phyloP scores from a whole-genome alignment of 2,888 invertebrate species.

The Adela reaumurella region DNA sequence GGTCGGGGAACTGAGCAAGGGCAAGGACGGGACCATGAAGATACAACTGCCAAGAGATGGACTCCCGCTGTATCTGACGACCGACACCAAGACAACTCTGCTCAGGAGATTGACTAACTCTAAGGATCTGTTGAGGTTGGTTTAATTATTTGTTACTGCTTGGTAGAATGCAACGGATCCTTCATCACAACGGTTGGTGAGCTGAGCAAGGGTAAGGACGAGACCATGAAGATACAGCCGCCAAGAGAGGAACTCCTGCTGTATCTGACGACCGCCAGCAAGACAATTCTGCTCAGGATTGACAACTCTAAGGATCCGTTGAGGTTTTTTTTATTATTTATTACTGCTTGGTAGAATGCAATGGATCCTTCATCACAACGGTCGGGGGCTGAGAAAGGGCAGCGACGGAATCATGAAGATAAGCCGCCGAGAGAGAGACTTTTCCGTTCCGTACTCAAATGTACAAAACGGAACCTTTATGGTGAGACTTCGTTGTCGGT shows the following conservation, averaged over 20 bases:
- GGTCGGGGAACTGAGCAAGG: constrained; percentile 70
- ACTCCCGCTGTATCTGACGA: constrained; percentile 73
- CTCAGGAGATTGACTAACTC: constrained; percentile 70
- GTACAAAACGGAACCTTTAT: too few relatives aligned
- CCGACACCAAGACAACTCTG: constrained; percentile 71
- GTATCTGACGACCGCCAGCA: constrained; percentile 76
- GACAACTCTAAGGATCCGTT: constrained; percentile 67
- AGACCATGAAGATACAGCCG: constrained; percentile 67
- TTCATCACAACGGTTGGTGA: constrained; percentile 79
- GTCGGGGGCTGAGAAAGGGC: constrained; percentile 74
- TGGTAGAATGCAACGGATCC: constrained; percentile 78
- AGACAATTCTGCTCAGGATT: constrained; percentile 70
- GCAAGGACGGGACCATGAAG: constrained; percentile 61
- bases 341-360: too few relatives aligned
- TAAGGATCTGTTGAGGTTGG: constrained; percentile 64
- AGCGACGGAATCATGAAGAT: constrained; percentile 63
- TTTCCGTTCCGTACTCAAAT: too few relatives aligned
- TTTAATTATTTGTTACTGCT: too few relatives aligned
- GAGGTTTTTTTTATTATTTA: too few relatives aligned
- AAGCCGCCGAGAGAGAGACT: constrained; percentile 67
- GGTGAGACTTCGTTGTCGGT: too few relatives aligned
- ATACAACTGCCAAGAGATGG: constrained; percentile 72
- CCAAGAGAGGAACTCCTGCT: constrained; percentile 68
- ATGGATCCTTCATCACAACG: constrained; percentile 74
- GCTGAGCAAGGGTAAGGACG: constrained; percentile 61